Evolutionary conservation across 2,888 invertebrate species (phyloP).

Genomic region (Oxystoma pomonae): DNA sequence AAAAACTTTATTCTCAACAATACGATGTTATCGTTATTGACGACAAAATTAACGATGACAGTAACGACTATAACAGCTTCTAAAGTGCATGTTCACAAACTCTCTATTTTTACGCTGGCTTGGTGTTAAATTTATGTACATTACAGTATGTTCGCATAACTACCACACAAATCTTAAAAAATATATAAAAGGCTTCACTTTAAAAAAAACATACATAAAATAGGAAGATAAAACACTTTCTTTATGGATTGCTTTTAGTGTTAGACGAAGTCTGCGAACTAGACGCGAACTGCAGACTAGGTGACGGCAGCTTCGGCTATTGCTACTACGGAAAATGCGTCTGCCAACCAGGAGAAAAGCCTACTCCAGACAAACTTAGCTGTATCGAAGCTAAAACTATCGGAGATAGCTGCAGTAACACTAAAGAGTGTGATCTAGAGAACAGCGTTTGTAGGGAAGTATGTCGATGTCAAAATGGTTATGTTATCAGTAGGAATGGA

Average conservation of each 20-base stretch:
- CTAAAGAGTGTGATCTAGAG: conserved; percentile 36
- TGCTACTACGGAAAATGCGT: conserved; percentile 39
- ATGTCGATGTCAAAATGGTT: conserved; percentile 39
- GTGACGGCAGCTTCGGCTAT: conserved; percentile 34
- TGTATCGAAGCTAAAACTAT: conserved; percentile 36
- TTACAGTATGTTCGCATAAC: too few relatives aligned
- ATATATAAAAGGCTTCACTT: too few relatives aligned
- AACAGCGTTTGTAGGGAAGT: conserved; percentile 39
- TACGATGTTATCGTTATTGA: too few relatives aligned
- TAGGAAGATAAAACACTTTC: too few relatives aligned
- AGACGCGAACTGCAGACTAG: conserved; percentile 38
- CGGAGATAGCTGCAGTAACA: conserved; percentile 36
- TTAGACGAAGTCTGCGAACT: conserved; percentile 37
- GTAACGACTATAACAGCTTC: too few relatives aligned
- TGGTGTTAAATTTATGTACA: too few relatives aligned
- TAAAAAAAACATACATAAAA: too few relatives aligned
- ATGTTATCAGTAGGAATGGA: conserved; percentile 35
- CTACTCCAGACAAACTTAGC: conserved; percentile 31
- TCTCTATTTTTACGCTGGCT: too few relatives aligned
- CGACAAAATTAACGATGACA: too few relatives aligned
- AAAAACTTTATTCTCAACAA: too few relatives aligned
- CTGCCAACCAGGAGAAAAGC: conserved; percentile 36
- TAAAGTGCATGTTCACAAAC: too few relatives aligned
- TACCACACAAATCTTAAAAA: too few relatives aligned
- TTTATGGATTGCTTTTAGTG: conserved; percentile 34